phyloP scores from a whole-genome alignment of 2,888 invertebrate genomes.

The Cheilosia vulpina region DNA sequence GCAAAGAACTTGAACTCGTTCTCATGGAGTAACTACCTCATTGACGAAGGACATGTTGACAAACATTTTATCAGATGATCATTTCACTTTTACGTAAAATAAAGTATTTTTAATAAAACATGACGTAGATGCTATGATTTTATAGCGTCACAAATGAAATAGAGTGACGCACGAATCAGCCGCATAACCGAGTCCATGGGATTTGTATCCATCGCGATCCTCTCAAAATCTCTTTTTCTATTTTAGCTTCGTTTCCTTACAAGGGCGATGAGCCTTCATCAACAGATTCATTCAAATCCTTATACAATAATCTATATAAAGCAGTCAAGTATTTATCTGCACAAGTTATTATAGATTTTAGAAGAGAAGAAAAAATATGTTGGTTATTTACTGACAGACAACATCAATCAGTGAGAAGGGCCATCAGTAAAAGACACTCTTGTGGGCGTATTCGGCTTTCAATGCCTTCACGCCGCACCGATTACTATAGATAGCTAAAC shows the following conservation, averaged over 20 bases:
- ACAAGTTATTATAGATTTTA: background rate
- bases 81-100: background rate
- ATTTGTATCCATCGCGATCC: background rate
- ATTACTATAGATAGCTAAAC: conserved; percentile 8
- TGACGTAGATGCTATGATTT: conserved; percentile 24
- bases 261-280: background rate
- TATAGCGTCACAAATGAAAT: conserved; percentile 12
- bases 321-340: conserved; percentile 1
- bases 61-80: background rate
- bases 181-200: background rate
- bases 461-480: conserved; percentile 29
- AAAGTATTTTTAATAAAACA: conserved; percentile 9
- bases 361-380: background rate
- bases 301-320: background rate
- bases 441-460: conserved; percentile 39
- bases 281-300: background rate
- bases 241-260: background rate
- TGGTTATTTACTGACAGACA: conserved; percentile 9
- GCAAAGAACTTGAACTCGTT: no score
- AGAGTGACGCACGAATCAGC: background rate
- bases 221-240: background rate
- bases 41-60: background rate
- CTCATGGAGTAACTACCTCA: no score
- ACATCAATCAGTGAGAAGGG: conserved; percentile 39
- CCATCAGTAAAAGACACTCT: conserved; percentile 17